Conservation (phyloP, 2,888 invertebrate species). For the Deroplatys truncata region DNA sequence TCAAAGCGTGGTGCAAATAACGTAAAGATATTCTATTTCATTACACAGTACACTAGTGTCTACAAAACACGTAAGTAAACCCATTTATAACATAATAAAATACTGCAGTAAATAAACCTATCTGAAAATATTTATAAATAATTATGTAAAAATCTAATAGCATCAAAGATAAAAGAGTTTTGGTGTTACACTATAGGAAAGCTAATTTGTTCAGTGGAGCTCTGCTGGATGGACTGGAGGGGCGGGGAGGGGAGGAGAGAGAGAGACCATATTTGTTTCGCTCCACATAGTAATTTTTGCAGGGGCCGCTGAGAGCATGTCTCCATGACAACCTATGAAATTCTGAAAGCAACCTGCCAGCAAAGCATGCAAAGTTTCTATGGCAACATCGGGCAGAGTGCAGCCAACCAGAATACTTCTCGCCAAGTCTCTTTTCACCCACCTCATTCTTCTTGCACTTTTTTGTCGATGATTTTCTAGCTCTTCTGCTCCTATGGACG, state of each 20-base stretch:
- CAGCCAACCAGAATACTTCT: not conserved
- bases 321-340: not conserved
- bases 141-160: too few species aligned
- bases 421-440: not conserved
- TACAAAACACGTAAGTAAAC: too few species aligned
- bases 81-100: too few species aligned
- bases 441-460: not conserved
- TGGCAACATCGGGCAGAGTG: not conserved
- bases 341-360: not conserved
- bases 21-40: too few species aligned
- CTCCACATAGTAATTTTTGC: not conserved
- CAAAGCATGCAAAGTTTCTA: conserved; percentile 3
- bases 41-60: too few species aligned
- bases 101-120: too few species aligned
- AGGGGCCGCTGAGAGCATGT: not conserved
- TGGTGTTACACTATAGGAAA: too few species aligned
- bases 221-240: too few species aligned
- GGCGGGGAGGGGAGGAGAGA: too few species aligned
- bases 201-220: not conserved
- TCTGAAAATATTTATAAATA: too few species aligned
- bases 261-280: not conserved
- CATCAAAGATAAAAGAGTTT: too few species aligned
- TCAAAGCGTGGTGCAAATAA: too few species aligned
- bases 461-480: not conserved
- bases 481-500: not conserved